Percentiles rank a stretch among this genome's conserved stretches.
Conservation (phyloP, 2,797 vertebrate genomes). For the Lutjanus argentimaculatus region DNA sequence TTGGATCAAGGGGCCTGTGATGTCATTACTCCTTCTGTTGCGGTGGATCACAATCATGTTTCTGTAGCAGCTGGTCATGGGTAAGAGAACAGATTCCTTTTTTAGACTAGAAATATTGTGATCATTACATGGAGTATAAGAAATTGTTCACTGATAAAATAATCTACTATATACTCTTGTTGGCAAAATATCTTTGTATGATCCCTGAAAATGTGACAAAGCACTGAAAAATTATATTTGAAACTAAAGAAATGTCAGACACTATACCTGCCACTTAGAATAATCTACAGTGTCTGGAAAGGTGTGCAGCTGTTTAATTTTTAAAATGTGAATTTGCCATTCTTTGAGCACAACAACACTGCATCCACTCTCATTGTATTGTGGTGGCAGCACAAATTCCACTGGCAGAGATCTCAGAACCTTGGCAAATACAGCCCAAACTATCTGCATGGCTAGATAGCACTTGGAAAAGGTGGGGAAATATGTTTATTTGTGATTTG, state of each 20-base stretch:
- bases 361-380: slow-evolving; percentile 23
- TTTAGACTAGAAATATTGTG: slow-evolving; percentile 8
- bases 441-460: slow-evolving; percentile 20
- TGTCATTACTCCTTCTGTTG: slow-evolving; percentile 49
- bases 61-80: slow-evolving; percentile 24
- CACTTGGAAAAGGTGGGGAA: slow-evolving; percentile 24
- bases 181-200: not conserved
- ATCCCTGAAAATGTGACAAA: slow-evolving; percentile 8
- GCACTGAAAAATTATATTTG: not conserved
- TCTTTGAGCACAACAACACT: slow-evolving; percentile 19
- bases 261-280: slow-evolving; percentile 1
- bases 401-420: slow-evolving; percentile 34
- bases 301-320: not conserved
- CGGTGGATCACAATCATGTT: slow-evolving; percentile 24
- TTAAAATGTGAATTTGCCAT: slow-evolving; percentile 12
- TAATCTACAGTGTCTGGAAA: slow-evolving; percentile 9
- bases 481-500: slow-evolving; percentile 41
- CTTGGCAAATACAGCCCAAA: slow-evolving; percentile 35
- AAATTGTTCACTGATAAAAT: not conserved
- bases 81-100: slow-evolving; percentile 1
- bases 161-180: not conserved
- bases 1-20: slow-evolving; percentile 38
- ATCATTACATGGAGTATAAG: not conserved
- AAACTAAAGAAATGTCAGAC: slow-evolving; percentile 9
- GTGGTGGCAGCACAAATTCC: slow-evolving; percentile 14